These are phyloP conservation scores for Drosophila burlai DNA, from an alignment of 1,140 invertebrate species.

Conservation along the genomic window DNA sequence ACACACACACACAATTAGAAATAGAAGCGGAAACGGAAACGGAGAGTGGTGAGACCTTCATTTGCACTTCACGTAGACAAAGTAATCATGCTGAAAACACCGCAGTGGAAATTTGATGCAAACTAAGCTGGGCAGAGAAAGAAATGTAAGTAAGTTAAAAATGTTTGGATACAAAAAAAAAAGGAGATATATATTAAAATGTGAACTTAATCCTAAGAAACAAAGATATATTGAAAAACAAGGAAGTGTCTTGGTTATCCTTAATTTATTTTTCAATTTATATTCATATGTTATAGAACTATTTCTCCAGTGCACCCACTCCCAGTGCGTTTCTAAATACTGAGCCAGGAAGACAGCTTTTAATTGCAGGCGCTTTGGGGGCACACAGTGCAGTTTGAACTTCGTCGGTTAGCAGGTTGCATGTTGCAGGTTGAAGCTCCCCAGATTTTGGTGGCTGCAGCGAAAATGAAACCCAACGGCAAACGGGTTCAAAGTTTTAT, in stretches of 20 bases:
- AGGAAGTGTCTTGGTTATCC: too few relatives aligned
- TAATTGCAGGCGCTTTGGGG: constrained; percentile 53
- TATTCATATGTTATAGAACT: neutral
- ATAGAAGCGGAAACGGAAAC: neutral
- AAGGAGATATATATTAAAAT: too few relatives aligned
- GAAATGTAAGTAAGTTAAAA: neutral
- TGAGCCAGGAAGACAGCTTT: constrained; percentile 33
- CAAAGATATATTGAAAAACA: too few relatives aligned
- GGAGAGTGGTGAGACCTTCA: constrained; percentile 40
- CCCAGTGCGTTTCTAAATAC: constrained; percentile 6
- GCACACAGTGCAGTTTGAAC: constrained; percentile 23
- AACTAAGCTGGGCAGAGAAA: constrained; percentile 17
- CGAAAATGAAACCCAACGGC: constrained; percentile 10
- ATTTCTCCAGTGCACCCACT: constrained; percentile 8
- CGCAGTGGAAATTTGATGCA: constrained; percentile 41
- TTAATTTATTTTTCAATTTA: neutral
- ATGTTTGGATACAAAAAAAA: too few relatives aligned
- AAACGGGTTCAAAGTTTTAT: constrained; percentile 46
- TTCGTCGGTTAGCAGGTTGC: constrained; percentile 9
- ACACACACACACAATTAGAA: neutral
- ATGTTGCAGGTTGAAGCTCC: constrained; percentile 3
- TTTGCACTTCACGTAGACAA: constrained; percentile 57
- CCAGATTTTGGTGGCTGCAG: constrained; percentile 1
- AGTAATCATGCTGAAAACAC: constrained; percentile 63
- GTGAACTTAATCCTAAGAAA: too few relatives aligned